These are phyloP conservation scores for Amorpha juglandis DNA, from an alignment of 2,888 invertebrate genomes.

Conservation along the genomic window DNA sequence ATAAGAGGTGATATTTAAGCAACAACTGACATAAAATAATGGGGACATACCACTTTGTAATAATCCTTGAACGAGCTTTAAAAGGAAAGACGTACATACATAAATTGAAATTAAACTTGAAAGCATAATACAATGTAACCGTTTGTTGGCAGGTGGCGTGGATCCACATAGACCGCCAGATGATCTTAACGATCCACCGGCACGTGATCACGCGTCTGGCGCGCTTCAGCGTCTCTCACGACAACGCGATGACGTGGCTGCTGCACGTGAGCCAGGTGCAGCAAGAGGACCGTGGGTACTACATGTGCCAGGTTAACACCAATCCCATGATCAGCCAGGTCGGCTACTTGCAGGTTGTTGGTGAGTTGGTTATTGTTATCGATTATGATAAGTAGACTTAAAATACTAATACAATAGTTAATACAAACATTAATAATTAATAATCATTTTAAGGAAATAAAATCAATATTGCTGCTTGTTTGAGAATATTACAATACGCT, in stretches of 20 bases:
- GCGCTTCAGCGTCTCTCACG: conserved; percentile 95
- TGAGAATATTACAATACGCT: no score
- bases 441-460: no score
- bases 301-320: conserved; percentile 95
- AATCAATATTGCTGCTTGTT: no score
- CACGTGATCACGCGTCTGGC: conserved; percentile 96
- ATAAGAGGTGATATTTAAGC: no score
- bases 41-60: no score
- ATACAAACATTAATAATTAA: no score
- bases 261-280: conserved; percentile 96
- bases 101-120: neutral
- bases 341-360: conserved; percentile 96
- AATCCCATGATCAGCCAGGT: conserved; percentile 98
- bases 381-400: neutral
- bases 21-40: no score
- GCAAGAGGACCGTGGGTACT: conserved; percentile 95
- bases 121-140: conserved; percentile 32
- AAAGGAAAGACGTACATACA: no score
- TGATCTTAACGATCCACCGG: conserved; percentile 96
- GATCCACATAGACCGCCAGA: conserved; percentile 97
- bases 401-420: no score
- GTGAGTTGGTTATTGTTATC: conserved; percentile 81
- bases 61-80: no score
- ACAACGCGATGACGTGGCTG: conserved; percentile 96
- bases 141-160: conserved; percentile 90